Base-by-base conservation (phyloP, 2,113 vertebrate genomes). In the Rhinolophus ferrumequinum region DNA sequence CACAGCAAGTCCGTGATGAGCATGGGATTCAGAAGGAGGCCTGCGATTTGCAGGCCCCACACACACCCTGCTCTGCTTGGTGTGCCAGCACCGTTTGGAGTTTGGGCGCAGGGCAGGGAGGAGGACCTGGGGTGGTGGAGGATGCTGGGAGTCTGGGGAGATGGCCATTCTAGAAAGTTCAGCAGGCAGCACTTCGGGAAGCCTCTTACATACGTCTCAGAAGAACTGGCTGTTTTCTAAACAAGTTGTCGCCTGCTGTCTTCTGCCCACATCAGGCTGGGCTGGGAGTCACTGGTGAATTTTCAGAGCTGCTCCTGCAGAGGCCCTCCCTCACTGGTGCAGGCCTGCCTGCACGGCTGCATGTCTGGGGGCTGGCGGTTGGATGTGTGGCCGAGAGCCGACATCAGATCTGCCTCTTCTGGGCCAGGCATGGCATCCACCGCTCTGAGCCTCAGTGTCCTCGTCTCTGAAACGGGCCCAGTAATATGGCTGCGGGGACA, bases 91-190 rank as follows among this genome's bases (percentile, higher is more conserved):
- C 13, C 0, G 0, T 56, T 26, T n/a, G 79, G 44, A n/a, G 41
- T 22, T 54, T 15, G 24, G 54, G 16, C 8, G 9, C 47, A 15
- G 35, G 30, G 66, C 3, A 19, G 22, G 33, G 38, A 47, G 76
- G 47, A 44, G 44, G 33, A 3, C 1, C 2, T n/a, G 38, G 80
- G 72, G 33, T 35, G 56, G 72, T 3, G 7, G 64, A 22, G 22
- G 8, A 30, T 35, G 52, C 41, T 18, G 33, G 35, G 33, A 28
- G 6, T 24, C 58, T 9, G 7, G 76, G 77, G 50, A 67, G 66
- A n/a, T 22, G 24, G 35, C 33, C 26, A 3, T 87, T 88, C 88
- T 75, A 54, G 88, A 92, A 91, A 47, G 52, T 62, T 88, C 66
- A 24, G 75, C 52, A 83, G 60, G 62, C 26, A 10, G 8, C 41